Conservation (phyloP, 2,113 vertebrate genomes). For the Tychaedon coryphoeus region DNA sequence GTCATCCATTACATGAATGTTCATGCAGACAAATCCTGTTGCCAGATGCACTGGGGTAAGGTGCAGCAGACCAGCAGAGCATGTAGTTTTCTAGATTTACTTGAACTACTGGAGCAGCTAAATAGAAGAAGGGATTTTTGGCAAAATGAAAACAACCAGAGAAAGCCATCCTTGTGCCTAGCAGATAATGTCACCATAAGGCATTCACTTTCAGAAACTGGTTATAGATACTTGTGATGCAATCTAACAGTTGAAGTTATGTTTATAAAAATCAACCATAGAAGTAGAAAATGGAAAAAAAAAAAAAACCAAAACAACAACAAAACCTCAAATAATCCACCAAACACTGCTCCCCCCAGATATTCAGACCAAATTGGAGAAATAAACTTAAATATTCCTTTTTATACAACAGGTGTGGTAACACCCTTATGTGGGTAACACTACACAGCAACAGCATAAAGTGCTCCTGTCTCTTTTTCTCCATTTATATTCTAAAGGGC, state of each 20-base stretch:
- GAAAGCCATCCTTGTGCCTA: not conserved
- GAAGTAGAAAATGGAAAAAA: not conserved
- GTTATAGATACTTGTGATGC: not conserved
- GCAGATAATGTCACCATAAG: not conserved
- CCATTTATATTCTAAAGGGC: not conserved
- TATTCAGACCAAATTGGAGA: not conserved
- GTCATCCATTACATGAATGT: not conserved
- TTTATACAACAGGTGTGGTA: not conserved
- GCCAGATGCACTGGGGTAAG: not conserved
- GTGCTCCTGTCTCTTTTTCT: not conserved
- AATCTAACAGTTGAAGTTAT: not conserved
- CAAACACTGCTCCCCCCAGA: not conserved
- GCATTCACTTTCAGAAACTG: not conserved
- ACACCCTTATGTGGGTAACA: not conserved
- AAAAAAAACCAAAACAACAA: too few relatives aligned
- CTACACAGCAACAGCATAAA: not conserved
- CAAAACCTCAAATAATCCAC: not conserved
- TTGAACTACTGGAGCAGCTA: not conserved
- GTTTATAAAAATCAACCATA: not conserved
- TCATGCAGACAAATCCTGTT: not conserved
- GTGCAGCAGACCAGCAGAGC: not conserved
- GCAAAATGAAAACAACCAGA: not conserved
- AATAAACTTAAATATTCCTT: not conserved
- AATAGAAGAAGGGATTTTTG: not conserved
- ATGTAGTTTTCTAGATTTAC: not conserved